phyloP scores from a whole-genome alignment of 2,113 vertebrate species.

The Sigmodon hispidus region DNA sequence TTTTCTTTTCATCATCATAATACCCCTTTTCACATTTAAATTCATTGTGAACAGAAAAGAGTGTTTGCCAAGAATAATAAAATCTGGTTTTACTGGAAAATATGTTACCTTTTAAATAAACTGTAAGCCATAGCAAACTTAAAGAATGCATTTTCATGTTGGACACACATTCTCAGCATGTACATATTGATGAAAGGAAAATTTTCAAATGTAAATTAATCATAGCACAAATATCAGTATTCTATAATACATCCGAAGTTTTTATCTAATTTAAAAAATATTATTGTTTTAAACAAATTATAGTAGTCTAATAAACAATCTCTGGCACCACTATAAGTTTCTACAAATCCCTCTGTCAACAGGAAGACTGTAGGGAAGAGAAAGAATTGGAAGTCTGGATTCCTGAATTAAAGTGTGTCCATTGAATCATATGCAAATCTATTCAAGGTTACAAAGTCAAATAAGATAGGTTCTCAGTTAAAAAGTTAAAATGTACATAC shows the following conservation, averaged over 20 bases:
- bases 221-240: not conserved
- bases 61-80: slow-evolving; percentile 38
- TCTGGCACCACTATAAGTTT: not conserved
- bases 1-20: slow-evolving; percentile 20
- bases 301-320: not conserved
- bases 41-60: slow-evolving; percentile 15
- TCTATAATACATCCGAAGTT: not conserved
- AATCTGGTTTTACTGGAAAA: slow-evolving; percentile 52
- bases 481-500: slow-evolving; percentile 13
- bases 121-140: not conserved
- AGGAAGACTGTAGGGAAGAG: not conserved
- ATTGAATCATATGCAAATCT: not conserved
- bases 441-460: not conserved
- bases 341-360: not conserved
- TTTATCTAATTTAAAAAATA: not conserved
- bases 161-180: not conserved
- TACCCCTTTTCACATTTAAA: slow-evolving; percentile 38
- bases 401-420: not conserved
- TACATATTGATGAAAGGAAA: slow-evolving; percentile 1
- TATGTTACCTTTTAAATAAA: slow-evolving; percentile 54
- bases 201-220: slow-evolving; percentile 27
- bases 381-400: not conserved
- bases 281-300: not conserved
- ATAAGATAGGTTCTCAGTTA: not conserved
- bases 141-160: slow-evolving; percentile 12